phyloP scores from a whole-genome alignment of 2,113 vertebrate genomes.

The Entosphenus tridentatus region DNA sequence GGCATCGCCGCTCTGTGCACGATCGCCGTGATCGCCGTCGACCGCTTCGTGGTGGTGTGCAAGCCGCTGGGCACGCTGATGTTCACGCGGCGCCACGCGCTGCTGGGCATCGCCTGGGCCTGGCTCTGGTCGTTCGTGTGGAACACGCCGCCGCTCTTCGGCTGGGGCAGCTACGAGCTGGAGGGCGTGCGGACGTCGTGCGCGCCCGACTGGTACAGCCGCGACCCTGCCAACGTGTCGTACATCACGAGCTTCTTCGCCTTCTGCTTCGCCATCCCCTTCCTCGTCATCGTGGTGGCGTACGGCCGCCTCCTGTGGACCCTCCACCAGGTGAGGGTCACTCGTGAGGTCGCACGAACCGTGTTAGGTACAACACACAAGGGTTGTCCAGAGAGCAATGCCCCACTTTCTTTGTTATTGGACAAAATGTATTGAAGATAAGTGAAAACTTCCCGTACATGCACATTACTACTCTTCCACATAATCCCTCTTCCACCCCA shows the following conservation, averaged over 20 bases:
- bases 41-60: constrained; percentile 28
- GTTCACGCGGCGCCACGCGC: constrained; percentile 17
- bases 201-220: constrained; percentile 28
- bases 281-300: constrained; percentile 21
- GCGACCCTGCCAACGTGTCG: constrained; percentile 24
- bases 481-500: too few relatives aligned
- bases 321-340: constrained; percentile 19
- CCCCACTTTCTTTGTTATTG: too few relatives aligned
- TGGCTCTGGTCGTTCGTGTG: constrained; percentile 31
- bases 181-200: constrained; percentile 31
- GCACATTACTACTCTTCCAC: too few relatives aligned
- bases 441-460: too few relatives aligned
- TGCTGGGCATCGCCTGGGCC: constrained; percentile 19
- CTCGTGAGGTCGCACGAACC: not conserved
- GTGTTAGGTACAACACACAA: too few relatives aligned
- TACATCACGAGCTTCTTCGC: constrained; percentile 28
- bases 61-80: constrained; percentile 23
- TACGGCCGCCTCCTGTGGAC: constrained; percentile 25
- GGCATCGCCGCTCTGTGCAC: constrained; percentile 31
- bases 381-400: too few relatives aligned
- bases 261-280: constrained; percentile 27
- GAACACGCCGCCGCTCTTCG: constrained; percentile 28
- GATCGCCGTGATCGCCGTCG: constrained; percentile 28
- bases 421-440: too few relatives aligned
- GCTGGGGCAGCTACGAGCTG: constrained; percentile 31